A percentile compares a stretch with the other conserved stretches of the same genome.
Conservation (phyloP, 2,888 invertebrate genomes). For the Diadromus collaris region DNA sequence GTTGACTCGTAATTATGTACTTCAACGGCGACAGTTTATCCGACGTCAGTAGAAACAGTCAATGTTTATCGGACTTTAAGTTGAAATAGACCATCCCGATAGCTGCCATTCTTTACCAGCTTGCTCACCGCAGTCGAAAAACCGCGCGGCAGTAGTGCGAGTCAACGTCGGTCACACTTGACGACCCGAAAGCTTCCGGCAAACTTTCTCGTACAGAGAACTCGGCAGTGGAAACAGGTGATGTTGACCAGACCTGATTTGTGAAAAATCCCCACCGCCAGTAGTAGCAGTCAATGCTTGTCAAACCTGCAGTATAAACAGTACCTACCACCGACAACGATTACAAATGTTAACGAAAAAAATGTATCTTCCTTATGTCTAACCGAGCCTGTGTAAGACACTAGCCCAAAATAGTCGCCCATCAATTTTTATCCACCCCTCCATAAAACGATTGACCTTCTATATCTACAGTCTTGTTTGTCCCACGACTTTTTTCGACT, state of each 20-base stretch:
- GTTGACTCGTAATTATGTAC: neutral
- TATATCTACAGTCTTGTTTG: neutral
- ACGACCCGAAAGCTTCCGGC: conserved; percentile 1
- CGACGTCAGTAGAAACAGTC: conserved; percentile 7
- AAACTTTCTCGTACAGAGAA: conserved; percentile 7
- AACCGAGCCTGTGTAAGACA: neutral
- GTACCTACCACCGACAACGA: no score
- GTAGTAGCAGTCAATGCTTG: conserved; percentile 1
- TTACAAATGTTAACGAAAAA: neutral
- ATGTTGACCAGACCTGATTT: neutral
- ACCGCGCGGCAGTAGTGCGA: conserved; percentile 17
- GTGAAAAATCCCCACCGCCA: neutral
- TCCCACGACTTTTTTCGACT: neutral
- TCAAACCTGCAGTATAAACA: neutral
- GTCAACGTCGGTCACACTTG: conserved; percentile 35
- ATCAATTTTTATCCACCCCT: neutral
- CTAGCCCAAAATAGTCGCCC: neutral
- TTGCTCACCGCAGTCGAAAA: neutral
- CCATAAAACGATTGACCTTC: neutral
- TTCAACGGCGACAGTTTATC: neutral
- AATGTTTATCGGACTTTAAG: conserved; percentile 8
- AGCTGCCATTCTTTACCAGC: neutral
- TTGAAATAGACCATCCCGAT: neutral
- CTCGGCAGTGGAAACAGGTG: conserved; percentile 3
- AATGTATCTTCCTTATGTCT: neutral